Base-by-base conservation (phyloP, 2,888 invertebrate genomes). In the Ochropacha duplaris region DNA sequence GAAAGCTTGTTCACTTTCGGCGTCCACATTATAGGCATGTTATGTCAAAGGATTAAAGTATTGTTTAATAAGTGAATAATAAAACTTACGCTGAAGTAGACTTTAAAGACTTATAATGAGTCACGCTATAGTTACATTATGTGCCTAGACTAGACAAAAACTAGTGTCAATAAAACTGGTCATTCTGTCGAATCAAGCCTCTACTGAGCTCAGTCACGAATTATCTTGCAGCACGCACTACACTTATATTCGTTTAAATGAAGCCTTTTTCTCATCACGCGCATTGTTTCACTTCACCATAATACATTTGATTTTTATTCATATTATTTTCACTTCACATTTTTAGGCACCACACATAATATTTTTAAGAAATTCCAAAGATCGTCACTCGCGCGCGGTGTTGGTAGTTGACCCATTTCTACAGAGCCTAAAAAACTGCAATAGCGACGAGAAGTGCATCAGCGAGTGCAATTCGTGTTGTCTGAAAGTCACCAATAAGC, bases 401-500 rank as follows among this genome's bases (percentile, higher is more conserved):
- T 44, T 0, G 9, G 2, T 28, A 58, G 49, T 49, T 22, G 84
- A 79, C 81, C 81, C 69, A 76, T 66, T 78, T 83, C 72, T 65
- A 65, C 63, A 64, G 64, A 64, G 64, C 57, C 64, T 66, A 63
- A 71, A 69, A 75, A 79, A 83, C 74, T 81, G 86, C 87, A 83
- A 83, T 86, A 85, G 88, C 87, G 85, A 66, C 80, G 78, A 84
- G 79, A 90, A 90, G 86, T 92, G 92, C 92, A 92, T 90, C 90
- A 82, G 81, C 81, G 87, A 91, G 87, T 92, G 92, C 92, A 92
- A 91, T 91, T 92, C 92, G 92, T 92, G 91, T 79, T 92, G 90
- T 85, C 92, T 92, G 92, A 92, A 92, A 92, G 92, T 92, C 92
- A 89, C 92, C 92, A 92, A 92, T 92, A 89, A 92, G 87, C 91